Evolutionary conservation across 2,113 vertebrate species (phyloP), one percentile per base, ranked within the genome.

Genomic region (Brienomyrus longianalis): DNA sequence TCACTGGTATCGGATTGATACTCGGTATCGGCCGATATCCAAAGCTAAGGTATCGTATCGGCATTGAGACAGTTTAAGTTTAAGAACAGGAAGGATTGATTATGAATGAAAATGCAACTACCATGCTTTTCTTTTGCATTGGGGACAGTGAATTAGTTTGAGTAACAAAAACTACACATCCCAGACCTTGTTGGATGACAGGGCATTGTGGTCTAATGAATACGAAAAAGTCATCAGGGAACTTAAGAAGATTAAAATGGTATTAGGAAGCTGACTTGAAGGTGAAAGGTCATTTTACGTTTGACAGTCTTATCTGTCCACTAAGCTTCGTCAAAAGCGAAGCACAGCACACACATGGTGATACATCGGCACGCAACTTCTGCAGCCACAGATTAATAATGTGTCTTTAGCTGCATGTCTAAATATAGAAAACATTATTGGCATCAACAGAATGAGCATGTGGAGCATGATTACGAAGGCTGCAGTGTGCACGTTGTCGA

Each of bases 1-100:
- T 51, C 51, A 4, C 51, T 52, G 51, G 51, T 52, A 4, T 52
- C 13, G 13, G 51, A 52, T 52, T 52, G 51, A 13, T 52, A 52
- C 51, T 52, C 13, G 13, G 13, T 52, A 52, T 17, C 13, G 13
- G 3, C 3, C 13, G 13, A 52, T 52, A 52, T 52, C 13, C 51
- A 52, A 52, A 52, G 51, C 51, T 52, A 15, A 52, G 15, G 51
- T 52, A 17, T 52, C 3, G 3, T 52, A 17, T 52, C 51, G 13
- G 3, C 51, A 52, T 4, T 23, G 23, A 35, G 13, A 48, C 39
- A 48, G 6, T 9, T 10, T 27, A 66, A 7, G 21, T 66, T 27
- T 51, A 87, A 90, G 77, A 89, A 43, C 23, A 54, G 80, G 59
- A 23, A 84, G 66, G 86, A 90, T 47, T 86, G 90, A 56, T 51